Conservation (phyloP, 2,888 invertebrate species). For the Pseudanteris insignis region DNA sequence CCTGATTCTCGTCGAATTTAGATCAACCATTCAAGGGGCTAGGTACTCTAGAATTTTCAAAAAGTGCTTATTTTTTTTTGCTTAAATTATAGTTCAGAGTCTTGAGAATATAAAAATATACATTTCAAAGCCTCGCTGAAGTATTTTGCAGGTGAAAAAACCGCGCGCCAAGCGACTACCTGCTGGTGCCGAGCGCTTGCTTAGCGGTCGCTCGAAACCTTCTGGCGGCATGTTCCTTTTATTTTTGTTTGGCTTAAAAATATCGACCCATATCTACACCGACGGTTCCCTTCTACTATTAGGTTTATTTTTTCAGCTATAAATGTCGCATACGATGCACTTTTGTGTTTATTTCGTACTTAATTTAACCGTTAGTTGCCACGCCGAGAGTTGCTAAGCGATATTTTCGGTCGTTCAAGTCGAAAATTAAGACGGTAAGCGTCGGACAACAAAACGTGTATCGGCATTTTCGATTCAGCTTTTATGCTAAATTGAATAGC, state of each 20-base stretch:
- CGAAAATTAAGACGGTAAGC: constrained; percentile 11
- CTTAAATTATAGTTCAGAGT: constrained; percentile 10
- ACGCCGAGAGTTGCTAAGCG: constrained; percentile 2
- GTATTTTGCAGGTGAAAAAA: constrained; percentile 11
- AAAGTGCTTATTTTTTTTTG: constrained; percentile 7
- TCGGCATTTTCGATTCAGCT: too few species aligned
- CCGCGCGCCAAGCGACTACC: constrained; percentile 10
- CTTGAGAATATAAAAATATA: constrained; percentile 7
- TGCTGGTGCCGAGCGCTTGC: constrained; percentile 11
- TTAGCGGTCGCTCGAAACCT: constrained; percentile 10
- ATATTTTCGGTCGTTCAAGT: constrained; percentile 17
- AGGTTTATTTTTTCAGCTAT: constrained; percentile 12
- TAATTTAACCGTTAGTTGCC: constrained; percentile 15
- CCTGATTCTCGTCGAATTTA: too few species aligned
- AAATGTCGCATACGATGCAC: constrained; percentile 12
- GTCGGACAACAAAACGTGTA: too few species aligned
- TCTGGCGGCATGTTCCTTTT: constrained; percentile 1
- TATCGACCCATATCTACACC: constrained; percentile 10
- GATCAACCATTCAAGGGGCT: too few species aligned
- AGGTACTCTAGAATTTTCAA: constrained; percentile 6
- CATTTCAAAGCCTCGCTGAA: constrained; percentile 2
- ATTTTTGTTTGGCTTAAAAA: constrained; percentile 9
- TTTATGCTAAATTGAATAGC: too few species aligned
- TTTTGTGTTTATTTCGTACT: constrained; percentile 16
- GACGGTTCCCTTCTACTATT: constrained; percentile 12